Evolutionary conservation across 2,113 vertebrate species (phyloP), one percentile per base, ranked within the genome.

Genomic region (Urocolius indicus): DNA sequence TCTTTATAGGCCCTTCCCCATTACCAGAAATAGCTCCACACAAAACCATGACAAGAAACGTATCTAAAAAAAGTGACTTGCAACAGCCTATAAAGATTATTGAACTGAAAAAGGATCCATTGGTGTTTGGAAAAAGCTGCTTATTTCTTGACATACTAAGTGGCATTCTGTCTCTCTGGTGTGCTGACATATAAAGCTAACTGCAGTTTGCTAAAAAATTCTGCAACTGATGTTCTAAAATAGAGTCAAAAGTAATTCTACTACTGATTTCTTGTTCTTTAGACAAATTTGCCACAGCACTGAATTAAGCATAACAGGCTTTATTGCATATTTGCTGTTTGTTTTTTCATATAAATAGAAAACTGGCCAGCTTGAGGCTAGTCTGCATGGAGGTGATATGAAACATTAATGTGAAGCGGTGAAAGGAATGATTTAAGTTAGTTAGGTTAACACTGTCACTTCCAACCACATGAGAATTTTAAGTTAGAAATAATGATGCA

Each of bases 351-450:
- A 83, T 61, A 76, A 88, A 66, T 18, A 69, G 63, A 76, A 90
- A 62, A 54, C 22, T 74, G 59, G 16, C 23, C 92, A 96, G 67
- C 90, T 96, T 83, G 62, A 24, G 79, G 92, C 75, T 93, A 88
- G 51, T 74, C 79, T 95, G 94, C 38, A 22, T 38, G 34, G 36
- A 69, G 43, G 62, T 61, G 87, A 93, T 90, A 96, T 34, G 90
- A 86, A 90, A 92, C 63, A 48, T 80, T 90, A 77, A 63, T 74
- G 57, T 55, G 59, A 77, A 76, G 67, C 90, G 29, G 72, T 6
- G 22, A 51, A 74, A 90, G 34, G 17, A 72, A 63, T 43, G 84
- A 82, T 63, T 17, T 61, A n/a, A 61, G 24, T 75, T 67, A 81
- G 52, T 59, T 85, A 82, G 48, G 67, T 77, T 88, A 94, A 54